These are phyloP conservation scores for Teleopsis dalmanni DNA, from an alignment of 1,140 invertebrate genomes.

Conservation along the genomic window DNA sequence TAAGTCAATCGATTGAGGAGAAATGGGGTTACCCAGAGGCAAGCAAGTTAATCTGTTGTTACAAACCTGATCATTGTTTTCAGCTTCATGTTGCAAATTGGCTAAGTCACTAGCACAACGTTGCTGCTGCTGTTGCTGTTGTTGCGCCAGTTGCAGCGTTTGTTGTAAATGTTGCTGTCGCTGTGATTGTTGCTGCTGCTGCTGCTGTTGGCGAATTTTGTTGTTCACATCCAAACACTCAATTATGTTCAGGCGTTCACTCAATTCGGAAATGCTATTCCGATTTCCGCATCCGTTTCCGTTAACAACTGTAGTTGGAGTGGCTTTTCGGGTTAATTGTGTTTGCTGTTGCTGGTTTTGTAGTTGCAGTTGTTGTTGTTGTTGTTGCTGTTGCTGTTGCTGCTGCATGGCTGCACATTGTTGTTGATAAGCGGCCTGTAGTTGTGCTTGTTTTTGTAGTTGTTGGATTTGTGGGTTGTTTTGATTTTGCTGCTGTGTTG, in stretches of 20 bases:
- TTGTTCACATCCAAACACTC: slow-evolving; percentile 10
- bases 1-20: too few species aligned
- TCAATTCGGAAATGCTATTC: slow-evolving; percentile 12
- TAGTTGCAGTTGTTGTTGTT: neutral
- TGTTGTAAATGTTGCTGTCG: slow-evolving; percentile 1
- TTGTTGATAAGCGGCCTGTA: too few species aligned
- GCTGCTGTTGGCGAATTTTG: slow-evolving; percentile 7
- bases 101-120: slow-evolving; percentile 6
- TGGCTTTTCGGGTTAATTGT: slow-evolving; percentile 5
- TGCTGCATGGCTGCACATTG: too few species aligned
- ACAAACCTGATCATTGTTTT: slow-evolving; percentile 9
- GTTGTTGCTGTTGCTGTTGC: slow-evolving; percentile 3
- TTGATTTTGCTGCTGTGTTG: neutral
- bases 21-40: too few species aligned
- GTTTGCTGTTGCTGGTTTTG: slow-evolving; percentile 1
- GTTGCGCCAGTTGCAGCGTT: neutral
- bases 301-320: slow-evolving; percentile 6
- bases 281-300: slow-evolving; percentile 14
- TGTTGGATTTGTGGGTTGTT: slow-evolving; percentile 1
- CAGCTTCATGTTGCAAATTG: slow-evolving; percentile 6
- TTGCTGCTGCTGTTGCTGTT: slow-evolving; percentile 6
- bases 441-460: slow-evolving; percentile 1
- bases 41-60: neutral
- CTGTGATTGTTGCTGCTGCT: slow-evolving; percentile 9
- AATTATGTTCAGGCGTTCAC: slow-evolving; percentile 11